Conservation (phyloP, 2,797 vertebrate species). For the Sebastes umbrosus region DNA sequence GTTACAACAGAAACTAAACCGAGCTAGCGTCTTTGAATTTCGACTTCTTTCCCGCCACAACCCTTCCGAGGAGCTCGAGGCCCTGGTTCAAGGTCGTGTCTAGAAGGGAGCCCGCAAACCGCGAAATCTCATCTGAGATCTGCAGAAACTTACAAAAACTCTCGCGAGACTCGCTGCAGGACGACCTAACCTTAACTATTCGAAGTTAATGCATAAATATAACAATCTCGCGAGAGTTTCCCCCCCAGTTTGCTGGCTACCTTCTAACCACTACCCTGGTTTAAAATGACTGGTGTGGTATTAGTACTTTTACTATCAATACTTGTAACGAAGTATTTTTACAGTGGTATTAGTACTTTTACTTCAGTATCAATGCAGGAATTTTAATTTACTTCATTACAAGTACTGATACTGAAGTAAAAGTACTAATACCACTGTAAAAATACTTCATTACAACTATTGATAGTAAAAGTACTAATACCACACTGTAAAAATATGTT, state of each 20-base stretch:
- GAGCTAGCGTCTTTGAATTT: not conserved
- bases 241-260: no score
- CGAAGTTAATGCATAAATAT: no score
- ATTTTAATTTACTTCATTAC: not conserved
- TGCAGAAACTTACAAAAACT: no score
- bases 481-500: not conserved
- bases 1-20: fast-evolving
- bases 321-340: no score
- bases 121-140: not conserved
- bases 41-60: conserved; percentile 22
- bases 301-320: no score
- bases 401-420: not conserved
- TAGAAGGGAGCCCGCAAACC: not conserved
- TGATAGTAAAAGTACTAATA: not conserved
- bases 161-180: not conserved
- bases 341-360: no score
- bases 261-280: no score
- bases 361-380: no score
- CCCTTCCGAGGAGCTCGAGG: not conserved
- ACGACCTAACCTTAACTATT: no score
- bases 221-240: no score
- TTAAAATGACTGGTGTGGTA: no score
- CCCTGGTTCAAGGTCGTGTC: not conserved
- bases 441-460: not conserved
- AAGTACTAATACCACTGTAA: not conserved